Percentiles rank a stretch among this genome's conserved stretches.
Conservation (phyloP, 2,113 vertebrate genomes). For the Syngnathoides biaculeatus region DNA sequence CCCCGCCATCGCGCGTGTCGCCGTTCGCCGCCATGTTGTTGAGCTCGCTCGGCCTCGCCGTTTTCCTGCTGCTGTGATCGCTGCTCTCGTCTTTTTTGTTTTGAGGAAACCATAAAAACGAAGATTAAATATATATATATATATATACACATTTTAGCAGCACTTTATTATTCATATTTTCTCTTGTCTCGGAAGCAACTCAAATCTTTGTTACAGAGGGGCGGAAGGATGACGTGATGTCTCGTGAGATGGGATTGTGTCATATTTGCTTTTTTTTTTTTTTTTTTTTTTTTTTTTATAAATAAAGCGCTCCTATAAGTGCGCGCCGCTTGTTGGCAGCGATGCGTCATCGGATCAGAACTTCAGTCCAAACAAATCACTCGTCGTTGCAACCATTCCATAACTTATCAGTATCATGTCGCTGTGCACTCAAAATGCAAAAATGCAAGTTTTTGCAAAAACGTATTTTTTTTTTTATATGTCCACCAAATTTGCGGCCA, state of each 20-base stretch:
- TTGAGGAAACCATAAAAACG: constrained; percentile 17
- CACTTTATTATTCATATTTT: constrained; percentile 60
- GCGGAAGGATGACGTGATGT: constrained; percentile 42
- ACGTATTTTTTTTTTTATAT: too few species aligned
- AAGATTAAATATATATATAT: too few species aligned
- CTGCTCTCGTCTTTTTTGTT: constrained; percentile 12
- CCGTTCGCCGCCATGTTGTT: not conserved
- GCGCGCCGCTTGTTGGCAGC: not conserved
- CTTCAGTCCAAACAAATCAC: constrained; percentile 15
- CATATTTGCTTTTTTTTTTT: constrained; percentile 13
- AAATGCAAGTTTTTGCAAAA: not conserved
- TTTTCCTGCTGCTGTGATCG: constrained; percentile 61
- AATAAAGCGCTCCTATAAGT: not conserved
- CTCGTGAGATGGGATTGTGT: constrained; percentile 15
- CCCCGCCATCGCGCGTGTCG: not conserved
- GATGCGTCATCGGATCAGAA: not conserved
- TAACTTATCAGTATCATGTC: not conserved
- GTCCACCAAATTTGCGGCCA: not conserved
- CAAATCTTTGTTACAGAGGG: constrained; percentile 28
- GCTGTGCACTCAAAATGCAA: not conserved
- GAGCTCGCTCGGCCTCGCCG: constrained; percentile 4
- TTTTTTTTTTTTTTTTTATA: not conserved
- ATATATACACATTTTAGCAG: constrained; percentile 42
- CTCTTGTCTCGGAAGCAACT: constrained; percentile 23
- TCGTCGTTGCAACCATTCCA: constrained; percentile 8